A percentile compares a stretch with the other conserved stretches of the same genome.
These are phyloP conservation scores for Nasua narica DNA, from an alignment of 2,797 vertebrate genomes.

Conservation along the genomic window DNA sequence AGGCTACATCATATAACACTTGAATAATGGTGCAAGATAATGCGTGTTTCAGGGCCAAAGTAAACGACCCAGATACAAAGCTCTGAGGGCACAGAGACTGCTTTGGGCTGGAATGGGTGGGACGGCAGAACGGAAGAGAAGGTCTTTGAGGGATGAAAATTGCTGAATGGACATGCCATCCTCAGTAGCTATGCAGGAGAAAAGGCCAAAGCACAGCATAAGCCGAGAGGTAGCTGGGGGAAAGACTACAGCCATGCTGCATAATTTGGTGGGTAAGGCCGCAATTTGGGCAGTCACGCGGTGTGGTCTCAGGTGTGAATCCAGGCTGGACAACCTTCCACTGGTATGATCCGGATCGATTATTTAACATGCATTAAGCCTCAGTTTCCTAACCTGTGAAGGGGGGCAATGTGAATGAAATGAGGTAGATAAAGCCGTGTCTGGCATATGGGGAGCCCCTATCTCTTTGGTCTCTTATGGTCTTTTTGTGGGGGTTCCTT, in stretches of 20 bases:
- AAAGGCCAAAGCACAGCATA: background rate
- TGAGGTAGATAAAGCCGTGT: background rate
- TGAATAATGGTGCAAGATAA: background rate
- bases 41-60: background rate
- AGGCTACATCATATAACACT: background rate
- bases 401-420: background rate
- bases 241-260: rapidly evolving
- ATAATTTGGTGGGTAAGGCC: too few species aligned
- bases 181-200: background rate
- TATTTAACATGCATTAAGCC: background rate
- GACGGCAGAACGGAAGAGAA: background rate
- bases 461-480: too few species aligned
- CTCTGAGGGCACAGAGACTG: background rate
- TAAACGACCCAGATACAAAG: background rate
- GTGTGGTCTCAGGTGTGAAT: background rate
- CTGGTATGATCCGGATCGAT: background rate
- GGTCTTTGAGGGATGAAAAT: background rate
- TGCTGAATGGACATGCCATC: background rate
- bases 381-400: background rate
- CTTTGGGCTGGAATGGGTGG: background rate
- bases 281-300: background rate
- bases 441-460: background rate
- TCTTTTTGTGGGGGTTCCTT: background rate
- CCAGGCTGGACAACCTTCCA: background rate
- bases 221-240: background rate